Base-by-base conservation (phyloP, 2,113 vertebrate genomes). In the Phodopus roborovskii region DNA sequence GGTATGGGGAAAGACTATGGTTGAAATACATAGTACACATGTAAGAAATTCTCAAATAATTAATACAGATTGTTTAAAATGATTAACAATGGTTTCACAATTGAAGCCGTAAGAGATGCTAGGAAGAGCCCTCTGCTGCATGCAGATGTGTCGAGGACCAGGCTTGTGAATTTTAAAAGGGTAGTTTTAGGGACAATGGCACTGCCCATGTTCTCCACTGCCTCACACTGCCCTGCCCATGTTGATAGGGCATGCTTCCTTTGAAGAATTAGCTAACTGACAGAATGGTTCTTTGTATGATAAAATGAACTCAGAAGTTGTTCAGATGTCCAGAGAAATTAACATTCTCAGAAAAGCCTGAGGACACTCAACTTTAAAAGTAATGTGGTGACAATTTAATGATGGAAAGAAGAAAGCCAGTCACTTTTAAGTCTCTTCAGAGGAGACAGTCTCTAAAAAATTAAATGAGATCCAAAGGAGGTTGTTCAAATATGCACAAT, bases 361-460 rank as follows among this genome's bases (percentile, higher is more conserved):
- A 97, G 71, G 94, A 97, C 62, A 93, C 39, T 83, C n/a, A 33
- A 71, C 92, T 94, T 94, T 95, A 90, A 93, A 97, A 95, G 78
- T 73, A 73, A 70, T 85, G 77, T 53, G 45, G 64, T 84, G 96
- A 95, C 66, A 92, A n/a, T 73, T 88, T 84, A 88, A 94, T 78
- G 89, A 64, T 56, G 30, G 36, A 73, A 94, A 75, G 73, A 90
- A 90, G 85, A 84, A 84, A 92, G 68, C 56, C 50, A n/a, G 73
- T 86, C 74, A 83, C 90, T 93, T 93, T 73, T 75, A 96, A 96
- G 83, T n/a, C n/a, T 66, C 94, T 60, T 90, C 66, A 88, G 94
- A 77, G 85, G 86, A 97, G 77, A 60, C 58, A 85, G 83, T 26
- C 39, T 78, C 4, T 88, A 79, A 79, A 95, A 95, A 92, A 97